phyloP scores from a whole-genome alignment of 2,888 invertebrate genomes.

The Seira ritae region DNA sequence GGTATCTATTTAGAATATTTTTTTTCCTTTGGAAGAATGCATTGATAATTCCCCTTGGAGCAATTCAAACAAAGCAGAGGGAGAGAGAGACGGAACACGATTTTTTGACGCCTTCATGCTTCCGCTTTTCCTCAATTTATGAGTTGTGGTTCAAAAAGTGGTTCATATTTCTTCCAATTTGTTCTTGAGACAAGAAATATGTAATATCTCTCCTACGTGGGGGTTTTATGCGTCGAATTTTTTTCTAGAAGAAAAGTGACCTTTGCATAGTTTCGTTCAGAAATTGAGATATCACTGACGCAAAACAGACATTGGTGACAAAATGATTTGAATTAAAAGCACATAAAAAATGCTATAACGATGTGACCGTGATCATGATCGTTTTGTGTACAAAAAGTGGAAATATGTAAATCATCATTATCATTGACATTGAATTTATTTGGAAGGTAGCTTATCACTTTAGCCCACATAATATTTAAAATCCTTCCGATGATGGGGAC shows the following conservation, averaged over 20 bases:
- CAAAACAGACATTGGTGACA: background rate
- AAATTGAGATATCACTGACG: background rate
- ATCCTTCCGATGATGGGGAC: too few relatives aligned
- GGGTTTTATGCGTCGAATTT: background rate
- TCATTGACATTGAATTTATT: too few relatives aligned
- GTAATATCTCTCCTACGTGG: background rate
- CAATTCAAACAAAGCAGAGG: background rate
- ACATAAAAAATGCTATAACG: too few relatives aligned
- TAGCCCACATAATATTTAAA: too few relatives aligned
- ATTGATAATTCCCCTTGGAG: background rate
- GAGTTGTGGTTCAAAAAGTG: background rate
- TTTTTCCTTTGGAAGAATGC: background rate
- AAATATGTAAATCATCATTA: too few relatives aligned
- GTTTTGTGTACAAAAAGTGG: too few relatives aligned
- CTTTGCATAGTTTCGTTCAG: background rate
- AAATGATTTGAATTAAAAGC: background rate
- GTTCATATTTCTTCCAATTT: background rate
- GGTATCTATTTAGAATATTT: background rate
- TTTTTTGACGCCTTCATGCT: slow-evolving; percentile 17
- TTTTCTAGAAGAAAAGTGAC: background rate
- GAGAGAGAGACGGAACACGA: background rate
- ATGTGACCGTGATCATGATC: background rate
- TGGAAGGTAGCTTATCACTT: too few relatives aligned
- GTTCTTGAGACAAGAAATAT: background rate
- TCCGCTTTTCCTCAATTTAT: slow-evolving; percentile 7